Evolutionary conservation across 2,797 vertebrate genomes (phyloP), one percentile per base, ranked within the genome.

Genomic region (Myotis pilosus): DNA sequence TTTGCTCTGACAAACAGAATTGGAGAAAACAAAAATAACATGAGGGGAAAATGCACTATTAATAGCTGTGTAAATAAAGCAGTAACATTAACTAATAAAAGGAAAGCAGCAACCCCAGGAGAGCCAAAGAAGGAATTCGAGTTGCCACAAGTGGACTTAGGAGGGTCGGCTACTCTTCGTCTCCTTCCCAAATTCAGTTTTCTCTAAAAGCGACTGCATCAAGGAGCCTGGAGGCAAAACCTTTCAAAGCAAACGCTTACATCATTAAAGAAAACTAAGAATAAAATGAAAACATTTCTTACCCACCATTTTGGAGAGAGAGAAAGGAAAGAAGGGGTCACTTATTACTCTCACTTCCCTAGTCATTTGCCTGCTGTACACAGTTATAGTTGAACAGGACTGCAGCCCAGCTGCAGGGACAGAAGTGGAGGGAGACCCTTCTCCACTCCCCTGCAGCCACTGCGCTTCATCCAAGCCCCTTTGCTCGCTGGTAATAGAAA

Each of bases 41-140:
- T 33, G 89, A 94, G 92, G 6, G 91, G 1, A 97, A 98, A 96
- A 91, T 80, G 69, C 75, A 62, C 81, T 90, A 71, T 94, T 89
- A 97, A 86, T 98, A 98, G 97, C 97, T 98, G 97, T 97, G 97
- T 97, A 98, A 98, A 98, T 97, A 98, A 91, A 30, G 0, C 86
- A 97, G 96, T 94, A 89, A 94, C 87, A 81, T 96, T 96, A 95
- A 97, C 97, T 96, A 97, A 96, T 97, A 84, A 97, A 97, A 98
- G 96, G 95, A 97, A 97, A 91, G 95, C 88, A 95, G 96, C 51
- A 79, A 75, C 86, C 82, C 87, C 95, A 93, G 90, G 95, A 96
- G 95, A 97, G 97, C 94, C 69, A 95, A 62, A 95, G 87, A 95
- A 94, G 55, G 87, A 97, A 89, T 74, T 95, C 96, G 62, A 94